Percentiles rank a stretch among this genome's conserved stretches.
Conservation (phyloP, 2,113 vertebrate species). For the Equus przewalskii region DNA sequence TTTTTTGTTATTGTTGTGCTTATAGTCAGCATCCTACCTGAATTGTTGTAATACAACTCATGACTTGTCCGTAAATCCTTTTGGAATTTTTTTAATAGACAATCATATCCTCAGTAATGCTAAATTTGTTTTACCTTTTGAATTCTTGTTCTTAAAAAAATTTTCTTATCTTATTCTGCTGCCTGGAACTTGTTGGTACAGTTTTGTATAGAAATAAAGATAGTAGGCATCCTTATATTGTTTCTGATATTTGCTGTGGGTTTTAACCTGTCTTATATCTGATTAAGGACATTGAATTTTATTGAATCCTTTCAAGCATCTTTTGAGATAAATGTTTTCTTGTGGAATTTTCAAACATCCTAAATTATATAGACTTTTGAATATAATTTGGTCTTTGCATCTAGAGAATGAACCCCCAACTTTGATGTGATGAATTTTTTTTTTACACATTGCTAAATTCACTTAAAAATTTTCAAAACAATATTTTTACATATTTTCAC, state of each 20-base stretch:
- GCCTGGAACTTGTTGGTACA: not conserved
- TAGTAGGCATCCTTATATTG: not conserved
- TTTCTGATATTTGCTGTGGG: not conserved
- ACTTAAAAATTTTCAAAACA: not conserved
- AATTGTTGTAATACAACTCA: not conserved
- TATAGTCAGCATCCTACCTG: not conserved
- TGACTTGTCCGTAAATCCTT: not conserved
- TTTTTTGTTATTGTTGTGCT: not conserved
- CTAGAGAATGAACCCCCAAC: not conserved
- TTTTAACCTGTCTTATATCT: not conserved
- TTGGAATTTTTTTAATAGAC: not conserved
- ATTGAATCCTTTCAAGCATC: not conserved
- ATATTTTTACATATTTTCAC: not conserved
- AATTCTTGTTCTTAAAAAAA: not conserved
- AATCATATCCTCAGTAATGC: not conserved
- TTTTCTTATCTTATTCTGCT: not conserved
- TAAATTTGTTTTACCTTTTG: conserved; percentile 34
- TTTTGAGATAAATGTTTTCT: conserved; percentile 25
- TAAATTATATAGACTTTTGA: conserved; percentile 1
- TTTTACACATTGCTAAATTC: not conserved
- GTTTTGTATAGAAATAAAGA: conserved; percentile 38
- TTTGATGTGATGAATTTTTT: not conserved
- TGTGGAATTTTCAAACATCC: not conserved
- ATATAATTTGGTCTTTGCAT: not conserved
- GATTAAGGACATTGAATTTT: not conserved